A percentile compares a stretch with the other conserved stretches of the same genome.
Evolutionary conservation across 2,113 vertebrate genomes (phyloP).

Genomic region (Oplegnathus fasciatus): DNA sequence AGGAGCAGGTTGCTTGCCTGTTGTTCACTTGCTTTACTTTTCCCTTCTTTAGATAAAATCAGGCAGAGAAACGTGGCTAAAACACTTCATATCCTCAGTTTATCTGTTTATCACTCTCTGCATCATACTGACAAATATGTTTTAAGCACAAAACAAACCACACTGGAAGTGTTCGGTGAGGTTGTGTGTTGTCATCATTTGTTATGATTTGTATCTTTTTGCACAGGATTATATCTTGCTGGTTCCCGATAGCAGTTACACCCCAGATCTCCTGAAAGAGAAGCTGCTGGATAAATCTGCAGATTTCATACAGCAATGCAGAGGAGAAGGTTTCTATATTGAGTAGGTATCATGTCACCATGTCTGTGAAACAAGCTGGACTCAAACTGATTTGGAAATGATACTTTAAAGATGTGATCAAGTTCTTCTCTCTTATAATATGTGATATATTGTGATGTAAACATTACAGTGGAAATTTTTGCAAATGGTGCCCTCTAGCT

Average conservation of each 20-base stretch:
- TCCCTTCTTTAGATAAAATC: slow-evolving; percentile 1
- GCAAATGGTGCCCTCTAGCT: slow-evolving; percentile 70
- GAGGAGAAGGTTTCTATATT: slow-evolving; percentile 90
- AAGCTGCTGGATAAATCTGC: slow-evolving; percentile 88
- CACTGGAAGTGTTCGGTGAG: neutral
- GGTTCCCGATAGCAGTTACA: slow-evolving; percentile 89
- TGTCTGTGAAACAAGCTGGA: slow-evolving; percentile 12
- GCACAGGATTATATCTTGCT: slow-evolving; percentile 90
- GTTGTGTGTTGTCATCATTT: slow-evolving; percentile 27
- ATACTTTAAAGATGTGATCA: neutral
- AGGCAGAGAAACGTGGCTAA: neutral
- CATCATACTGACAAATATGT: neutral
- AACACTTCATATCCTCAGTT: neutral
- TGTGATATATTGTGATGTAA: neutral
- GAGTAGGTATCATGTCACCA: slow-evolving; percentile 88
- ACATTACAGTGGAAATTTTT: slow-evolving; percentile 7
- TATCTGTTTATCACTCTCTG: neutral
- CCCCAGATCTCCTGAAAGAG: slow-evolving; percentile 86
- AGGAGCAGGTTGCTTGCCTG: slow-evolving; percentile 17
- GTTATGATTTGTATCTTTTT: slow-evolving; percentile 48
- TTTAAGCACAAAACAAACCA: neutral
- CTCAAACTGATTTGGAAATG: neutral
- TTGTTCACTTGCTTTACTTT: slow-evolving; percentile 31
- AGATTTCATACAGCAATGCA: slow-evolving; percentile 91
- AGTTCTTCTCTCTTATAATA: neutral